These are phyloP conservation scores for Pagetopsis macropterus DNA, from an alignment of 2,797 vertebrate genomes.

Conservation along the genomic window DNA sequence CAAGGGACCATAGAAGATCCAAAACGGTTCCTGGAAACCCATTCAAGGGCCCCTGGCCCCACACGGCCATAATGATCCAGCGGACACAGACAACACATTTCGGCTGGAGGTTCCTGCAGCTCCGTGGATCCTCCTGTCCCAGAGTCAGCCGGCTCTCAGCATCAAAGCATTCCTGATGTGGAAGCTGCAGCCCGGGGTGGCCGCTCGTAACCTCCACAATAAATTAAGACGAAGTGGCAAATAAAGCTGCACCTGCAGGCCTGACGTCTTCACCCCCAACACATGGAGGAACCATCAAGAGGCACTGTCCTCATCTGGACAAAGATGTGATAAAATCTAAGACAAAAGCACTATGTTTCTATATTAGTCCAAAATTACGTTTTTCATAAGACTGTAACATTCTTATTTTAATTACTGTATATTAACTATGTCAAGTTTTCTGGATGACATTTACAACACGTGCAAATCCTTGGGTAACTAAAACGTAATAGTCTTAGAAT, in stretches of 20 bases:
- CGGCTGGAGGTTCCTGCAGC: slow-evolving; percentile 61
- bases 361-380: not conserved
- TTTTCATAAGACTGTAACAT: not conserved
- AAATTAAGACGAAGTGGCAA: slow-evolving; percentile 84
- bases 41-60: slow-evolving; percentile 11
- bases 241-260: slow-evolving; percentile 86
- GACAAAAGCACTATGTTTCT: not conserved
- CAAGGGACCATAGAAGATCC: slow-evolving; percentile 1
- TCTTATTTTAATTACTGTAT: too few relatives aligned
- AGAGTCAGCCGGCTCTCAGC: slow-evolving; percentile 67
- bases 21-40: slow-evolving; percentile 31
- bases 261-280: slow-evolving; percentile 56
- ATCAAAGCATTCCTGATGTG: slow-evolving; percentile 92
- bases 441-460: too few relatives aligned
- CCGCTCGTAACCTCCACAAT: slow-evolving; percentile 82
- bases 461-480: not conserved
- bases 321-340: not conserved
- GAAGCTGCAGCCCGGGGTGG: slow-evolving; percentile 79
- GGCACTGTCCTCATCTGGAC: slow-evolving; percentile 31
- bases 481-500: not conserved
- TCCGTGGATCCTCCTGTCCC: slow-evolving; percentile 62
- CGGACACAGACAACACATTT: slow-evolving; percentile 69
- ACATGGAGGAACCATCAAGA: slow-evolving; percentile 61
- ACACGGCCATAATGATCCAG: slow-evolving; percentile 9
- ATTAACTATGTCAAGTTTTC: too few relatives aligned